Conservation (phyloP, 2,113 vertebrate genomes). For the Phalacrocorax aristotelis region DNA sequence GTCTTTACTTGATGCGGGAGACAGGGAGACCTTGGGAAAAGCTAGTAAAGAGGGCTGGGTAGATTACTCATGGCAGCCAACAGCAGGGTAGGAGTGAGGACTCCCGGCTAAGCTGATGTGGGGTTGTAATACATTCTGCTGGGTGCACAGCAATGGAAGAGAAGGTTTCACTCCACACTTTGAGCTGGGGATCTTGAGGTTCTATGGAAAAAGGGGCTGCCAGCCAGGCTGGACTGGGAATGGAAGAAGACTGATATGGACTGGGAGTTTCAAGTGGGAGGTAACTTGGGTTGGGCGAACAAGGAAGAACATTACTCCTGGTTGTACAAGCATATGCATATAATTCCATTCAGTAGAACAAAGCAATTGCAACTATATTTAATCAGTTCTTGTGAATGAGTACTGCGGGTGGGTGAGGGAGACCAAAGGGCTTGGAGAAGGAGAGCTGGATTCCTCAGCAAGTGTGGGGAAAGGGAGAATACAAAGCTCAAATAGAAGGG, state of each 20-base stretch:
- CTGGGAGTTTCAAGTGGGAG: neutral
- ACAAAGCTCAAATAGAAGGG: neutral
- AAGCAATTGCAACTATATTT: fast-evolving
- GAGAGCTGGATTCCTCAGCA: neutral
- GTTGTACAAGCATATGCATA: neutral
- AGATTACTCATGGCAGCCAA: neutral
- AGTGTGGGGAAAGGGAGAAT: neutral
- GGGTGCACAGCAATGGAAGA: fast-evolving
- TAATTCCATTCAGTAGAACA: neutral
- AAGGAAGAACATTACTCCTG: neutral
- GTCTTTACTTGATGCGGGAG: neutral
- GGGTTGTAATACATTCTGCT: neutral
- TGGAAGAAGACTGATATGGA: neutral
- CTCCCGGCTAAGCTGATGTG: neutral
- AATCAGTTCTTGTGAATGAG: neutral
- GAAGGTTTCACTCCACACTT: neutral
- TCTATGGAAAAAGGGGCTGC: neutral
- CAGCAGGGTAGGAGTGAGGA: neutral
- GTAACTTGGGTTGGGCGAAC: neutral
- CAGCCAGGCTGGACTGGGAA: neutral
- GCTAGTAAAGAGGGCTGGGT: neutral
- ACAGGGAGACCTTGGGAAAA: neutral
- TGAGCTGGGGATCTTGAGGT: neutral
- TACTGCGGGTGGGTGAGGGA: neutral
- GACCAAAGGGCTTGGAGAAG: neutral